Conservation (phyloP, 2,113 vertebrate species). For the Abramis brama region DNA sequence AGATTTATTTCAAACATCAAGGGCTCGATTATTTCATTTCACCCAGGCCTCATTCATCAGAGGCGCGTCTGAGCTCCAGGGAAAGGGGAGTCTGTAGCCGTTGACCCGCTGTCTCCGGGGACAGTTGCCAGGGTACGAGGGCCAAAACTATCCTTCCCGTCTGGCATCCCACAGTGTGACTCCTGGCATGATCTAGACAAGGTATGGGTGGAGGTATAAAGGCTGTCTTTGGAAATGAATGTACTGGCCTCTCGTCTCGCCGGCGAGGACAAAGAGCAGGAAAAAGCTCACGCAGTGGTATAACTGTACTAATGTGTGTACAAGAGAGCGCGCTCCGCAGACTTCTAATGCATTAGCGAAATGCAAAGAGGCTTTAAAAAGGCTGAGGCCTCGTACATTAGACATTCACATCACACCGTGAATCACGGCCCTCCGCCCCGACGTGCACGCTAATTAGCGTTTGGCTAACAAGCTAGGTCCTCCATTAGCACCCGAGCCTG, state of each 20-base stretch:
- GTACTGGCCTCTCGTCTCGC: not conserved
- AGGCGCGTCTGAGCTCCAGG: slow-evolving; percentile 2
- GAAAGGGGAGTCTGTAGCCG: slow-evolving; percentile 12
- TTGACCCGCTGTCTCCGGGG: slow-evolving; percentile 53
- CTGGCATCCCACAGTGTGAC: slow-evolving; percentile 71
- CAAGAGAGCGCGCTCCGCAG: not conserved
- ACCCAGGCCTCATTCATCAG: slow-evolving; percentile 17
- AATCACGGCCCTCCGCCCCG: slow-evolving; percentile 11
- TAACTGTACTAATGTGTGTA: slow-evolving; percentile 32
- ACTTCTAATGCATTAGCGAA: slow-evolving; percentile 16
- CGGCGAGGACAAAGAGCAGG: slow-evolving; percentile 25
- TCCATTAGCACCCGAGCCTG: slow-evolving; percentile 74
- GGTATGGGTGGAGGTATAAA: slow-evolving; percentile 4
- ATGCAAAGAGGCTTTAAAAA: slow-evolving; percentile 31
- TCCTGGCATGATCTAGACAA: slow-evolving; percentile 65
- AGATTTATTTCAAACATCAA: slow-evolving; percentile 75
- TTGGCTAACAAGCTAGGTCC: slow-evolving; percentile 73
- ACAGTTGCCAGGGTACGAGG: slow-evolving; percentile 78
- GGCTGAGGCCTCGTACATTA: slow-evolving; percentile 66
- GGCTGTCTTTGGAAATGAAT: slow-evolving; percentile 47
- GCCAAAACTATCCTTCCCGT: slow-evolving; percentile 74
- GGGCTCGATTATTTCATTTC: slow-evolving; percentile 34
- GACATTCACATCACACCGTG: slow-evolving; percentile 73
- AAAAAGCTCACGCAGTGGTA: not conserved
- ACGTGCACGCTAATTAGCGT: slow-evolving; percentile 74